Percentiles rank a stretch among this genome's conserved stretches.
These are phyloP conservation scores for Trachops cirrhosus DNA, from an alignment of 2,797 vertebrate genomes.

Conservation along the genomic window DNA sequence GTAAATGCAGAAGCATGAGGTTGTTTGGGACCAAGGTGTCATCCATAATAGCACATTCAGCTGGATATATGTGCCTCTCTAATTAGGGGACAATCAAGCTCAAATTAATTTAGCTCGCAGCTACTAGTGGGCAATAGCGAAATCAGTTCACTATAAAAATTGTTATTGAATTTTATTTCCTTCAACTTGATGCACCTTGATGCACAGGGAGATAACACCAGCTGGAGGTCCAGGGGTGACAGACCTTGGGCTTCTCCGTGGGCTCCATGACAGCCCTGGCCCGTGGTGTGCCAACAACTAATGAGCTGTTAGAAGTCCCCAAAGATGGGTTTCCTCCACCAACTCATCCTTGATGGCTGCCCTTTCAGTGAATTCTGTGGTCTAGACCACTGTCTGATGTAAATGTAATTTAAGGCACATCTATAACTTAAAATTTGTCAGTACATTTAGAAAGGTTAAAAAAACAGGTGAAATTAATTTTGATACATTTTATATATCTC, in stretches of 20 bases:
- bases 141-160: slow-evolving; percentile 68
- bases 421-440: background rate
- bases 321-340: background rate
- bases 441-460: background rate
- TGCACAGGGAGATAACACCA: background rate
- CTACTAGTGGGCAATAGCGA: slow-evolving; percentile 69
- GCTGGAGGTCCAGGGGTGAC: background rate
- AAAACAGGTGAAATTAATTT: background rate
- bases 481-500: background rate
- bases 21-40: slow-evolving; percentile 50
- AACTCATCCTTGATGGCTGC: background rate
- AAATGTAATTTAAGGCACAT: background rate
- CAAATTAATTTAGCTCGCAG: slow-evolving; percentile 69
- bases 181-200: slow-evolving; percentile 3
- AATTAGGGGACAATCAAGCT: slow-evolving; percentile 72
- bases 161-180: slow-evolving; percentile 71
- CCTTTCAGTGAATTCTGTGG: background rate
- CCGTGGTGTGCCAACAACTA: background rate
- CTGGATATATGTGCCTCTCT: slow-evolving; percentile 66
- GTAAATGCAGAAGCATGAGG: background rate
- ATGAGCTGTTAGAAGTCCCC: background rate
- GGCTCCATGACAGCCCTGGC: background rate
- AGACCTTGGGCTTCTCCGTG: background rate
- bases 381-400: background rate
- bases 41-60: slow-evolving; percentile 52